Base-by-base conservation (phyloP, 2,797 vertebrate species). In the Silurus lanzhouensis region DNA sequence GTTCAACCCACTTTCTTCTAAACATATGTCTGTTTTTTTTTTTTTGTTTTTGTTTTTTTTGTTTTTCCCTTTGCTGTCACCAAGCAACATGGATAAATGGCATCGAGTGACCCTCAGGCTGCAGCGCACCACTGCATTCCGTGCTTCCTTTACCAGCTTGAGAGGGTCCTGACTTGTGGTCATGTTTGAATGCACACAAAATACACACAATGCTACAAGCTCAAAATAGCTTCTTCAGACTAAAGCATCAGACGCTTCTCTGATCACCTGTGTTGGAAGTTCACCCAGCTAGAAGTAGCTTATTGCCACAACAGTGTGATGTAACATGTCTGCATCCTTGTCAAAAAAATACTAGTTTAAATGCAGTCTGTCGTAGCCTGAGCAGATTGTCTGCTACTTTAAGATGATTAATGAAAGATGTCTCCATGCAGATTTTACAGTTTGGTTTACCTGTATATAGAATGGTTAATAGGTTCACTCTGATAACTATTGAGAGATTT, bases 151-250 rank as follows among this genome's bases (percentile, higher is more conserved):
- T 72, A 55, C 25, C 70, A 85, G 48, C 61, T 72, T 6, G 19
- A 74, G 78, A 85, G 60, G 46, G 14, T 61, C 22, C 55, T 63
- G 84, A 31, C 60, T 75, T 44, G 48, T 72, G 7, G 63, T 38
- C 84, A 82, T 15, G 70, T 48, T 82, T 61, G 80, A 57, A 60
- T 68, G n/a, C 84, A 44, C 78, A 81, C 60, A 55, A 0, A 19
- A 25, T 63, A 44, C 78, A 81, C 60, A 55, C 1, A 19, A 25
- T 63, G 14, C 25, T 63, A 19, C 48, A 74, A 75, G 15, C 79
- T 60, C 79, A 82, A 61, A 76, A 48, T 68, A 57, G 6, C 79
- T 58, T 82, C 79, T 46, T 85, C 61, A 75, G 27, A 25, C 25
- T 8, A 9, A 38, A 85, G 58, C 57, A 58, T 44, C 79, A 82